Conservation (phyloP, 2,888 invertebrate species). For the Lasioglossum malachurum region DNA sequence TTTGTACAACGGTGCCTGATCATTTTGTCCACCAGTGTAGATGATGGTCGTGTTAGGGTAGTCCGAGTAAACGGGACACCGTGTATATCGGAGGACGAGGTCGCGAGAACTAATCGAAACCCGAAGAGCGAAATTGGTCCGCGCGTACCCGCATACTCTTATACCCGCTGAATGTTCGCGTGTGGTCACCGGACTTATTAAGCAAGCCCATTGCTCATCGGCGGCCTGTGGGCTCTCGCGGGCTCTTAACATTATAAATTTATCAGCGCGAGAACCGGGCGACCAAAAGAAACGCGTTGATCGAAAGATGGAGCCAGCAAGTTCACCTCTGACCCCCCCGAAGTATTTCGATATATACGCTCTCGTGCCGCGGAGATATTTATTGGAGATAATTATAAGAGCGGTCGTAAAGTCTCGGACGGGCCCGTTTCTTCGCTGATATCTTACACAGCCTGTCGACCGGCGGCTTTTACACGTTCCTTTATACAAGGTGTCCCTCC, state of each 20-base stretch:
- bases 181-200: constrained; percentile 80
- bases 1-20: too few relatives aligned
- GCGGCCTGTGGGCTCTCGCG: constrained; percentile 56
- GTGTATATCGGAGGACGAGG: constrained; percentile 37
- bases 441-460: constrained; percentile 79
- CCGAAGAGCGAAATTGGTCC: constrained; percentile 77
- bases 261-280: constrained; percentile 78
- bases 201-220: constrained; percentile 76
- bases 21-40: background rate
- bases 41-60: background rate
- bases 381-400: constrained; percentile 85
- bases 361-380: constrained; percentile 84
- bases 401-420: constrained; percentile 83
- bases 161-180: constrained; percentile 65
- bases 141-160: constrained; percentile 30
- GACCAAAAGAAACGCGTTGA: constrained; percentile 82
- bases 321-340: constrained; percentile 80
- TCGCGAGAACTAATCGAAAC: constrained; percentile 72
- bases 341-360: constrained; percentile 82
- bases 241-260: constrained; percentile 80
- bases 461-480: constrained; percentile 68
- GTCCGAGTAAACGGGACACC: background rate
- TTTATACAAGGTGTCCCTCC: constrained; percentile 74
- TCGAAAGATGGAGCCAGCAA: constrained; percentile 82
- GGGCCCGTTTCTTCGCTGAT: constrained; percentile 81